Evolutionary conservation across 2,113 vertebrate species (phyloP).

Genomic region (Pholis gunnellus): DNA sequence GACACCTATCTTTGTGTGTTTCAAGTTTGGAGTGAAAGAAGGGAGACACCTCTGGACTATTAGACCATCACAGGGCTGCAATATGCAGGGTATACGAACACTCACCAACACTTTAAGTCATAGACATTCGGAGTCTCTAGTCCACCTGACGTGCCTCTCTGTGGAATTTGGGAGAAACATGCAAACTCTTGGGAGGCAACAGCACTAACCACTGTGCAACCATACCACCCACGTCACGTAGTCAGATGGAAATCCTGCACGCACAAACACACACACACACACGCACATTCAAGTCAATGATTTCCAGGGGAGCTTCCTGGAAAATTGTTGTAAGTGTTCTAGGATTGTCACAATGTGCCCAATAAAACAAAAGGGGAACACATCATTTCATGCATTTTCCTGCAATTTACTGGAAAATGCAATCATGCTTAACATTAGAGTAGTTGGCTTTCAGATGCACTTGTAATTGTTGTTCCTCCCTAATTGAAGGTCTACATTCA

Average conservation of each 20-base stretch:
- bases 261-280: conserved; percentile 1
- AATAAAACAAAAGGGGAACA: conserved; percentile 30
- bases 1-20: neutral
- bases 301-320: conserved; percentile 49
- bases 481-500: conserved; percentile 54
- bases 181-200: conserved; percentile 51
- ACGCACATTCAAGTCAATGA: conserved; percentile 7
- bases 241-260: conserved; percentile 26
- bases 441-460: conserved; percentile 37
- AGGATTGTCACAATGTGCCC: conserved; percentile 30
- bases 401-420: conserved; percentile 52
- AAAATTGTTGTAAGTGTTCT: conserved; percentile 30
- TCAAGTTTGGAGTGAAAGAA: neutral
- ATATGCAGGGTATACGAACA: neutral
- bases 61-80: neutral
- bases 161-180: conserved; percentile 52
- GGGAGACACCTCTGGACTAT: neutral
- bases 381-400: conserved; percentile 45
- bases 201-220: conserved; percentile 55
- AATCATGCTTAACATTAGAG: conserved; percentile 47
- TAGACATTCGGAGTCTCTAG: neutral
- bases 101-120: neutral
- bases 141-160: conserved; percentile 39
- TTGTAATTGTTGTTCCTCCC: conserved; percentile 39
- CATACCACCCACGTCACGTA: conserved; percentile 58